These are phyloP conservation scores for Pheucticus melanocephalus DNA, from an alignment of 2,113 vertebrate species.

Conservation along the genomic window DNA sequence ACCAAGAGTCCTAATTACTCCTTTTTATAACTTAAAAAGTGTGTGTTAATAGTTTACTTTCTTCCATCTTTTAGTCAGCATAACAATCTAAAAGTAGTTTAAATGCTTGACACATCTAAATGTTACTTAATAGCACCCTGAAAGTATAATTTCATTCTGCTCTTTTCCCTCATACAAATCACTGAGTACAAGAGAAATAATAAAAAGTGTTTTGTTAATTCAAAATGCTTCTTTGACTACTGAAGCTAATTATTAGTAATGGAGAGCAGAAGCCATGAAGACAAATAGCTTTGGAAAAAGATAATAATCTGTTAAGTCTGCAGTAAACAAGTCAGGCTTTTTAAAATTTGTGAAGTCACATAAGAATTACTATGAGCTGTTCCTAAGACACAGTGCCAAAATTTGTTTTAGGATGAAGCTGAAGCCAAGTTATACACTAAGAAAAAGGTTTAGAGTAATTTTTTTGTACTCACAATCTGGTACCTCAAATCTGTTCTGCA, in stretches of 20 bases:
- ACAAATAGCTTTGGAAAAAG: not conserved
- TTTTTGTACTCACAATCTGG: not conserved
- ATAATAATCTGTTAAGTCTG: not conserved
- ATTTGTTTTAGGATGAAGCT: not conserved
- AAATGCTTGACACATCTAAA: not conserved
- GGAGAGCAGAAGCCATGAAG: not conserved
- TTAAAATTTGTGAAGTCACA: not conserved
- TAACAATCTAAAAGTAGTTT: not conserved
- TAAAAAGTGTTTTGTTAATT: not conserved
- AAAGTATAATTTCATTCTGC: not conserved
- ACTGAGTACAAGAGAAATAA: not conserved
- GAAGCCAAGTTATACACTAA: not conserved
- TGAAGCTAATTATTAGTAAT: not conserved
- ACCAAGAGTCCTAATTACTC: not conserved
- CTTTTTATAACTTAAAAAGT: not conserved
- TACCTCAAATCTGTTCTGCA: not conserved
- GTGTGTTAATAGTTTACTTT: not conserved
- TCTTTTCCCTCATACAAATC: not conserved
- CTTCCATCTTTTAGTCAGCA: not conserved
- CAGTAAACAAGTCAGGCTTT: not conserved
- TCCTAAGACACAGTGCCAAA: not conserved
- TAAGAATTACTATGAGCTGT: not conserved
- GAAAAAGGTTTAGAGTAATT: not conserved
- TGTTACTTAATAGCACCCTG: not conserved
- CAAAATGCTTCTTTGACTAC: not conserved